Base-by-base conservation (phyloP, 2,888 invertebrate genomes). In the Oasisia sp. region DNA sequence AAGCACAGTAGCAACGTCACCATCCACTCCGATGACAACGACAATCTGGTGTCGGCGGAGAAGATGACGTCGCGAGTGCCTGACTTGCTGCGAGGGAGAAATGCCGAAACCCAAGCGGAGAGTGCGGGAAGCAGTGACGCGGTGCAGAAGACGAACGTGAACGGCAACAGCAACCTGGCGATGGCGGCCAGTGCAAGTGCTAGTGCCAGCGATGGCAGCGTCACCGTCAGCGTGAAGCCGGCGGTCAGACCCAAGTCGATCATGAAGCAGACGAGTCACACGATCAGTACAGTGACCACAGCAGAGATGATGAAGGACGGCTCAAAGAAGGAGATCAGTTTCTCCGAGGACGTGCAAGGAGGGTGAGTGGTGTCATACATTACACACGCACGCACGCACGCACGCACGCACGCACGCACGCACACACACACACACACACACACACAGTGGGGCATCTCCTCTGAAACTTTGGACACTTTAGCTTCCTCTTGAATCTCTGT, bases 321-420 rank as follows among this genome's bases (percentile, higher is more conserved):
- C 32, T 93, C 93, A 32, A 96, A 95, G 94, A 95, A 94, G 92
- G 96, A 95, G 90, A 96, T 96, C 92, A 95, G 94, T 12, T 96
- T 96, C 94, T 96, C 96, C 56, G 96, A 95, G 90, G 94, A 92
- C 32, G 92, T 93, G 32, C 50, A 91, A 4, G 93, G 92, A 89
- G 93, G 93, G 94, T 94, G 89, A 92, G 93, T 92, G 90, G 14
- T 44, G 32, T 32, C 3, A 45, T 90, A 12, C 27, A 90, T 32
- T 90, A 56, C 56, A 56, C 0, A 7, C 19, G 27, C 27, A 27
- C 74, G n/a, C n/a, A n/a, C n/a, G n/a, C n/a, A n/a, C n/a, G n/a
- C n/a, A n/a, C n/a, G n/a, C n/a, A n/a, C n/a, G n/a, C n/a, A n/a
- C n/a, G n/a, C n/a, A n/a, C n/a, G n/a, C n/a, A n/a, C n/a, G n/a